phyloP scores from a whole-genome alignment of 2,888 invertebrate genomes.

The Prionchulus punctatus region DNA sequence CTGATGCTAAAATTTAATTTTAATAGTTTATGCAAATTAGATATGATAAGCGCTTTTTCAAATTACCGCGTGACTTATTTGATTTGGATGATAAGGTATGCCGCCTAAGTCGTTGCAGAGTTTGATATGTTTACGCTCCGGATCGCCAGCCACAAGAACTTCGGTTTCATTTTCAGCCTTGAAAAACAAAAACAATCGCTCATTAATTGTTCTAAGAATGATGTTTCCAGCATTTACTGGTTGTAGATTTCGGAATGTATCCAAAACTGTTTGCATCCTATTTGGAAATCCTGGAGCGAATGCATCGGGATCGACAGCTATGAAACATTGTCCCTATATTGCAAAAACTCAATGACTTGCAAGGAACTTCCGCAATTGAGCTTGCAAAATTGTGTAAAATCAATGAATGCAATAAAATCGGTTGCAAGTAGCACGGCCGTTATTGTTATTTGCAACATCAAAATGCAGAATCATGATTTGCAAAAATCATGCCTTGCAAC shows the following conservation, averaged over 20 bases:
- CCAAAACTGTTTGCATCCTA: conserved; percentile 25
- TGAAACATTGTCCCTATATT: conserved; percentile 28
- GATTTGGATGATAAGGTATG: conserved; percentile 27
- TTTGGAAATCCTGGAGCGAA: conserved; percentile 27
- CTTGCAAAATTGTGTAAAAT: no score
- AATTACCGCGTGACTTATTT: conserved; percentile 14
- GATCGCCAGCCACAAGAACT: conserved; percentile 28
- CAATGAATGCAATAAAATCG: no score
- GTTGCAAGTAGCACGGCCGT: no score
- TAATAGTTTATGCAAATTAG: neutral
- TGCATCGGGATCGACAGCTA: conserved; percentile 29
- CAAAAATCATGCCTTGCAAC: neutral
- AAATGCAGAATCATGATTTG: neutral
- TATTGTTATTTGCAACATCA: neutral
- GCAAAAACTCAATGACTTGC: no score
- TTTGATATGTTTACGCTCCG: conserved; percentile 26
- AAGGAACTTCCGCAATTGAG: no score
- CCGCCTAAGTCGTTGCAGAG: conserved; percentile 24
- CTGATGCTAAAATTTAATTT: neutral
- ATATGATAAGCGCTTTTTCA: no score
- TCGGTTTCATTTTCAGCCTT: conserved; percentile 9
- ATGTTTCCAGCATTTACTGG: conserved; percentile 16
- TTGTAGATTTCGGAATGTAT: conserved; percentile 22
- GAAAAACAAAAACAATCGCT: conserved; percentile 3
- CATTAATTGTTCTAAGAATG: neutral